phyloP scores from a whole-genome alignment of 2,888 invertebrate species.

The Oligia latruncula region DNA sequence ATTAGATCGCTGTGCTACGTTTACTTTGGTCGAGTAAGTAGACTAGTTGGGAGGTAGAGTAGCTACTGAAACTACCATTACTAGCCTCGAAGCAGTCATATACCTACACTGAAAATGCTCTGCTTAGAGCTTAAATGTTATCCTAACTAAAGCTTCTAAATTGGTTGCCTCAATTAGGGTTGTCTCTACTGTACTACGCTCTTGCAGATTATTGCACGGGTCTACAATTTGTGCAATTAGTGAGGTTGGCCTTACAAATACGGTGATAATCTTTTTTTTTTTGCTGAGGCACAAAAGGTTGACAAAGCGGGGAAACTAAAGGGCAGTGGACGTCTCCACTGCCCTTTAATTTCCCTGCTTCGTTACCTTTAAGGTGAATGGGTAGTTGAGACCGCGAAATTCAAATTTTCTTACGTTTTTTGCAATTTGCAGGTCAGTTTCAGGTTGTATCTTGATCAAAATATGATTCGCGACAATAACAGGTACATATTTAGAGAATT shows the following conservation, averaged over 20 bases:
- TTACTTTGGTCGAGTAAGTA: slow-evolving; percentile 33
- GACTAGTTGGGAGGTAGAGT: neutral
- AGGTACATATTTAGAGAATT: too few species aligned
- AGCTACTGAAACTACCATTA: neutral
- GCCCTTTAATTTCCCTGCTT: neutral
- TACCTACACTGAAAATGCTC: slow-evolving; percentile 25
- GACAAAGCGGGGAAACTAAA: too few species aligned
- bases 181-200: neutral
- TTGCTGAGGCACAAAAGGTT: neutral
- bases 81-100: neutral
- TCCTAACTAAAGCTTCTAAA: slow-evolving; percentile 21
- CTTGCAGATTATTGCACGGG: neutral
- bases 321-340: neutral
- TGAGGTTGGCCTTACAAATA: neutral
- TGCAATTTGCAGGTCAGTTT: too few species aligned
- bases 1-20: slow-evolving; percentile 54
- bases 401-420: too few species aligned
- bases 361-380: too few species aligned
- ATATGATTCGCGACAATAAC: too few species aligned
- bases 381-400: too few species aligned
- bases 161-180: slow-evolving; percentile 8
- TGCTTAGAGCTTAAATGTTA: slow-evolving; percentile 9
- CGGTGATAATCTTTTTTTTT: neutral
- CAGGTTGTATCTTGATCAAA: too few species aligned
- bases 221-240: neutral